A percentile compares a stretch with the other conserved stretches of the same genome.
Evolutionary conservation across 2,113 vertebrate species (phyloP).

Genomic region (Archocentrus centrarchus): DNA sequence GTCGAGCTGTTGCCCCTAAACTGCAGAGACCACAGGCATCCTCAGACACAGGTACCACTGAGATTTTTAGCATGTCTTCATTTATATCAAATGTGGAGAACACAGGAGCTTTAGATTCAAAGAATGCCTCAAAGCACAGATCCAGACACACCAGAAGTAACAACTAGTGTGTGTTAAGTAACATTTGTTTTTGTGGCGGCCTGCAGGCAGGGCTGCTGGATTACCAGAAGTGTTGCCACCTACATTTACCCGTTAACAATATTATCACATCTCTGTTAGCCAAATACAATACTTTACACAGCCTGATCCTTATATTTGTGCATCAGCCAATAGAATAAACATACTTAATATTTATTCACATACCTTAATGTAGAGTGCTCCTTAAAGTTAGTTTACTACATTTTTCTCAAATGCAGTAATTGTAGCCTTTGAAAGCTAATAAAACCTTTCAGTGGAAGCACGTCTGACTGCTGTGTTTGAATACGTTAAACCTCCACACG

Average conservation of each 20-base stretch:
- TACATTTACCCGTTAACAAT: background rate
- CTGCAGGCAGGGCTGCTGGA: background rate
- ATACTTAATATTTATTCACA: background rate
- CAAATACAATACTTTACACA: background rate
- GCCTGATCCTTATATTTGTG: background rate
- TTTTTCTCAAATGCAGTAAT: background rate
- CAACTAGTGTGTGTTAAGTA: conserved; percentile 23
- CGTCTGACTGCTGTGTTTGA: background rate
- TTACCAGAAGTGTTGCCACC: conserved; percentile 1
- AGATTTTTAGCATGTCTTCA: background rate
- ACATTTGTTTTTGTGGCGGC: background rate
- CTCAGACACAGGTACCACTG: conserved; percentile 66
- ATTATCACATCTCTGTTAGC: conserved; percentile 12
- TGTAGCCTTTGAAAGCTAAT: background rate
- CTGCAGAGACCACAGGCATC: conserved; percentile 43
- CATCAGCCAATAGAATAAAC: background rate
- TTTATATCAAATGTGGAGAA: background rate
- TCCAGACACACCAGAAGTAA: conserved; percentile 22
- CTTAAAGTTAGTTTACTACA: background rate
- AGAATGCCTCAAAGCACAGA: conserved; percentile 10
- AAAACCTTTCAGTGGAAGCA: background rate
- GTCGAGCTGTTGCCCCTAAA: conserved; percentile 73
- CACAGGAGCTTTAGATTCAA: background rate
- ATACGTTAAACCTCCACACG: background rate
- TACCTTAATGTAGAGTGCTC: background rate